phyloP scores from a whole-genome alignment of 2,113 vertebrate genomes.

The Python bivittatus region DNA sequence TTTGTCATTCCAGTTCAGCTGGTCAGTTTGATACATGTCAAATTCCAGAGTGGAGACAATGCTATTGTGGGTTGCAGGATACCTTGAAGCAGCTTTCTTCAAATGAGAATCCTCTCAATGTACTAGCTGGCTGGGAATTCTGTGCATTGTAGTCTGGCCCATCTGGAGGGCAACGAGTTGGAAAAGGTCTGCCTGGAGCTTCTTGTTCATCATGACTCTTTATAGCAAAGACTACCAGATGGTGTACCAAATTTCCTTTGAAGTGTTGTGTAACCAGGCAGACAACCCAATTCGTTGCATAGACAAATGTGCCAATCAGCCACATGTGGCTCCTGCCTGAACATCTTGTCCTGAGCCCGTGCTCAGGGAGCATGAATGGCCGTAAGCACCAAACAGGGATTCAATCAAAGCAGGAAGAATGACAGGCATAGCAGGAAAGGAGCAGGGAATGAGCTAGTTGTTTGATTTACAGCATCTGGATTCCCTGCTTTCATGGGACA shows the following conservation, averaged over 20 bases:
- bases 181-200: background rate
- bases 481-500: slow-evolving; percentile 16
- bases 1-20: background rate
- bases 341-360: slow-evolving; percentile 26
- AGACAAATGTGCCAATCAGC: slow-evolving; percentile 4
- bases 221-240: background rate
- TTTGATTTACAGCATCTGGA: slow-evolving; percentile 41
- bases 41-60: background rate
- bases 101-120: background rate
- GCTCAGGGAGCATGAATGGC: slow-evolving; percentile 20
- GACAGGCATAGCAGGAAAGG: background rate
- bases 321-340: slow-evolving; percentile 26
- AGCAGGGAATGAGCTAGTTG: background rate
- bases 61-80: background rate
- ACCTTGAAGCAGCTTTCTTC: background rate
- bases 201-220: background rate
- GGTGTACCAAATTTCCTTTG: background rate
- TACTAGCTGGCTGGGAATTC: background rate
- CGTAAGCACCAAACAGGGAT: slow-evolving; percentile 12
- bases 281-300: background rate
- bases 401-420: slow-evolving; percentile 12
- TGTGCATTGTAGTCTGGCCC: background rate
- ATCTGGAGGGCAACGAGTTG: background rate
- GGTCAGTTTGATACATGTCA: background rate
- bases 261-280: background rate